phyloP scores from a whole-genome alignment of 2,113 vertebrate species.

The Hemiscyllium ocellatum region DNA sequence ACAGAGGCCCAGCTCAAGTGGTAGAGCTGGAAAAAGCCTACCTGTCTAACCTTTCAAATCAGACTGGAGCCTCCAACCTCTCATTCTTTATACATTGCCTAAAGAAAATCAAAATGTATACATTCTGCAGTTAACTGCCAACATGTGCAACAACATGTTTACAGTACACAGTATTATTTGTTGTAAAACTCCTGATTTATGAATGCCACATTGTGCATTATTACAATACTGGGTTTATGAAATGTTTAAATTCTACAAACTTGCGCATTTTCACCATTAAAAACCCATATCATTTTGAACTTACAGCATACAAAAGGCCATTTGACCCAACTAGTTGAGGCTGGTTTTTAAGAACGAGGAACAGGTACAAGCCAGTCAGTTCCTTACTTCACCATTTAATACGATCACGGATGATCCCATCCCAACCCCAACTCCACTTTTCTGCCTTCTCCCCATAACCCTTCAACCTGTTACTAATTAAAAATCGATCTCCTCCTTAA shows the following conservation, averaged over 20 bases:
- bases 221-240: not conserved
- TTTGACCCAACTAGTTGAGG: not conserved
- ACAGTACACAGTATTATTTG: not conserved
- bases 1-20: not conserved
- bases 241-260: not conserved
- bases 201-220: not conserved
- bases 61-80: not conserved
- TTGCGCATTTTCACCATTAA: not conserved
- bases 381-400: no score
- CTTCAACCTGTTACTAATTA: no score
- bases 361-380: no score
- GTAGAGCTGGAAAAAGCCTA: not conserved
- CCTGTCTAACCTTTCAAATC: not conserved
- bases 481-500: no score
- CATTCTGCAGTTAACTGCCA: not conserved
- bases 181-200: not conserved
- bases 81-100: not conserved
- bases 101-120: not conserved
- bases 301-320: not conserved
- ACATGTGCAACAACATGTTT: not conserved
- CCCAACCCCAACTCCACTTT: no score
- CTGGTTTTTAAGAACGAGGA: not conserved
- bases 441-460: no score
- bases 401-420: no score
- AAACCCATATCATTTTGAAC: not conserved